Base-by-base conservation (phyloP, 2,888 invertebrate species). In the Hypena proboscidalis region DNA sequence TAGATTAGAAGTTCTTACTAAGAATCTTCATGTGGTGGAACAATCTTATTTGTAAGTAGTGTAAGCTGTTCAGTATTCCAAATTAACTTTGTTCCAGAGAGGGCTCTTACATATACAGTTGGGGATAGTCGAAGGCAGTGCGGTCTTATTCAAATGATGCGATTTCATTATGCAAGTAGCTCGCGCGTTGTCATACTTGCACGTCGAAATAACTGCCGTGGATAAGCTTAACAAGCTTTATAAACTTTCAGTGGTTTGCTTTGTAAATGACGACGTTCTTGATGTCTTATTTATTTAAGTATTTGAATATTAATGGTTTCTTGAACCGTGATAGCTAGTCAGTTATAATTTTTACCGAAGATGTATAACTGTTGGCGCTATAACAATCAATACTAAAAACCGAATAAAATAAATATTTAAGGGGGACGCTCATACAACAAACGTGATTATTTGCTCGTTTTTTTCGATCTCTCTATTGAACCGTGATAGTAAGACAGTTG, bases 151-250 rank as follows among this genome's bases (percentile, higher is more conserved):
- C 58, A 69, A 70, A 65, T 63, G 52, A 48, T 53, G 43, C 43
- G 41, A 57, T 61, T 55, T 51, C 44, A 64, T 69, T 69, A 67
- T 70, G 58, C 64, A 61, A 62, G 58, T 49, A 49, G 54, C 50
- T 45, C 27, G 39, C 32, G 32, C 17, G 45, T 56, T 54, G 36
- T 61, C 38, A 43, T 52, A 30, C 38, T 38, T 43, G 35, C 50
- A 43, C 40, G 31, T 42, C 41, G 23, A 36, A 54, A 53, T 41
- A 44, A 35, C 48, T 23, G 22, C 5, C 34, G 23, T 23, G 43
- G 42, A 41, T 35, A 37, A 48, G 35, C 31, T 38, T 17, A 41
- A 39, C 29, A 11, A 43, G 33, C 35, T 49, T 36, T 49, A 41
- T 41, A 49, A 54, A 48, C 26, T 40, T 55, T 45, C 35, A 50